These are phyloP conservation scores for Trichosurus vulpecula DNA, from an alignment of 2,797 vertebrate species.

Conservation along the genomic window DNA sequence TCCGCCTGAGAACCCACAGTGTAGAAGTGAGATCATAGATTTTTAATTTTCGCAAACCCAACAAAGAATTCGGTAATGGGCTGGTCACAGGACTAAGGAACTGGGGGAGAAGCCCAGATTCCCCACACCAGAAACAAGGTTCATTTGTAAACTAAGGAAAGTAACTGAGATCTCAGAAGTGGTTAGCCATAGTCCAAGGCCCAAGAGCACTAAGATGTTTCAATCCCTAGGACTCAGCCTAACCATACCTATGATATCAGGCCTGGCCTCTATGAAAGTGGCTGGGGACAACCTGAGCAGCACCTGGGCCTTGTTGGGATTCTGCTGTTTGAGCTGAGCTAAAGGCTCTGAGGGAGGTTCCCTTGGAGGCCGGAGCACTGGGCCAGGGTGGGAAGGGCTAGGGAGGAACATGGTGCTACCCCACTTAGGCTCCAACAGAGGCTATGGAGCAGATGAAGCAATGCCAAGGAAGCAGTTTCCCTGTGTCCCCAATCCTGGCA, in stretches of 20 bases:
- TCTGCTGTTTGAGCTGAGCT: not conserved
- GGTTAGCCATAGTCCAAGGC: not conserved
- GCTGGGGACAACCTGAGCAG: not conserved
- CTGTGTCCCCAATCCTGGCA: not conserved
- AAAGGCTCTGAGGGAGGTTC: not conserved
- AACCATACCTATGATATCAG: not conserved
- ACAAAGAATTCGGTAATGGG: conserved; percentile 9
- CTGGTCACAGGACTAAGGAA: not conserved
- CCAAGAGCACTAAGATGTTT: not conserved
- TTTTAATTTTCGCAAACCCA: conserved; percentile 73
- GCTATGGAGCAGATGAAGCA: not conserved
- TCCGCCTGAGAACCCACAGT: conserved; percentile 55
- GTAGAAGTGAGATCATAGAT: conserved; percentile 42
- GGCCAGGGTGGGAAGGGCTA: not conserved
- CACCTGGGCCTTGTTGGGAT: not conserved
- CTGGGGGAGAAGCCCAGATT: not conserved
- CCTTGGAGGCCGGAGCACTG: not conserved
- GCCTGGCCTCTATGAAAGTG: not conserved
- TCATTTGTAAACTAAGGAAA: not conserved
- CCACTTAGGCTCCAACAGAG: not conserved
- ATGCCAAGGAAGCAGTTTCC: not conserved
- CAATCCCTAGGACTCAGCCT: not conserved
- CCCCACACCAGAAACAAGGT: not conserved
- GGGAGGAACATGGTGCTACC: not conserved
- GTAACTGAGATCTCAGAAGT: conserved; percentile 19